Conservation (phyloP, 2,113 vertebrate species). For the Ochotona curzoniae region DNA sequence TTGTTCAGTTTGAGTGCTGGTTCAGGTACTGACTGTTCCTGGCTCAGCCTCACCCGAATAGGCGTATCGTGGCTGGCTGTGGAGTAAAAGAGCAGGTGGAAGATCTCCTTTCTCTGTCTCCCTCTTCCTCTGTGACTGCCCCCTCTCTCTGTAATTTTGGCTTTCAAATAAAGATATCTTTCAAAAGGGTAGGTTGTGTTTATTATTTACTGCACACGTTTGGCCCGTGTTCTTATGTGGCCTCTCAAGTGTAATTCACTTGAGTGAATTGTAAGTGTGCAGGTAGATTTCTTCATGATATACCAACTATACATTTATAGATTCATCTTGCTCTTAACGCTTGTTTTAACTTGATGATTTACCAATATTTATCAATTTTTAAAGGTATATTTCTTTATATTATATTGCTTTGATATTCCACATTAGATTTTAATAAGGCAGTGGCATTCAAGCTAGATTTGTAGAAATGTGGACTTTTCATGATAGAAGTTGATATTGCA, state of each 20-base stretch:
- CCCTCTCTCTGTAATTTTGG: no score
- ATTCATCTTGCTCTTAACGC: neutral
- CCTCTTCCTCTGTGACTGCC: no score
- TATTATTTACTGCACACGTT: neutral
- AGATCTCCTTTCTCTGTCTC: no score
- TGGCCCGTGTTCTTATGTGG: neutral
- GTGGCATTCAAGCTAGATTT: neutral
- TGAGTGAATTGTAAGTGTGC: neutral
- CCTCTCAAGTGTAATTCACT: no score
- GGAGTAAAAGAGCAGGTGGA: no score
- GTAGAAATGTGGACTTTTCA: neutral
- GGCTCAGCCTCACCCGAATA: no score
- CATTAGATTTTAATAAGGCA: neutral
- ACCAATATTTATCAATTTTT: neutral
- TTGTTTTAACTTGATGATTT: slow-evolving; percentile 4
- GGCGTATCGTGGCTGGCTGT: no score
- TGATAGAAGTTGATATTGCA: neutral
- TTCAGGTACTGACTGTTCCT: no score
- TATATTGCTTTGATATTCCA: neutral
- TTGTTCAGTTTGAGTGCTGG: no score
- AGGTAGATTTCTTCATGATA: neutral
- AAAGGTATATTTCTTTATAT: neutral
- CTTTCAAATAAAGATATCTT: no score
- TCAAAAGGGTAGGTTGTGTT: neutral
- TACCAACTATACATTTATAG: neutral